Evolutionary conservation across 2,797 vertebrate genomes (phyloP).

Genomic region (Rhinophrynus dorsalis): DNA sequence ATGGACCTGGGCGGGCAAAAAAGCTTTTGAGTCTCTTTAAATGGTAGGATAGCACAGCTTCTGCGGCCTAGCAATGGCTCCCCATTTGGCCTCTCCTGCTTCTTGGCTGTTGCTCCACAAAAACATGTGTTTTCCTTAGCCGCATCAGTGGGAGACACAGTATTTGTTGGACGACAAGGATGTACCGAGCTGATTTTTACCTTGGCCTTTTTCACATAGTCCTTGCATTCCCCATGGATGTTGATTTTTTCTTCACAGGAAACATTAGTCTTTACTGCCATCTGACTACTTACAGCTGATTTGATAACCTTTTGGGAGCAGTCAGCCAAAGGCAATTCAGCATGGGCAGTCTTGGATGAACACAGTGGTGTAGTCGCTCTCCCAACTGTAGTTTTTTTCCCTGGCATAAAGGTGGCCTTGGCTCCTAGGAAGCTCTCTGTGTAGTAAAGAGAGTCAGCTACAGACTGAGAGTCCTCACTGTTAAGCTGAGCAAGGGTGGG

Average conservation of each 20-base stretch:
- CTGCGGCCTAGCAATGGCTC: conserved; percentile 57
- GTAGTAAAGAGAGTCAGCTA: conserved; percentile 89
- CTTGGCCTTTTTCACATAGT: conserved; percentile 95
- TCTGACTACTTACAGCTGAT: conserved; percentile 88
- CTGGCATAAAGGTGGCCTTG: conserved; percentile 72
- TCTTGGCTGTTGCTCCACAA: conserved; percentile 69
- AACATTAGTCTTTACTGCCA: conserved; percentile 82
- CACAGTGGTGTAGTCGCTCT: conserved; percentile 70
- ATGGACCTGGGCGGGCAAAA: conserved; percentile 67
- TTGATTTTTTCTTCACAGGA: conserved; percentile 75
- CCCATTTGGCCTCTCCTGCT: conserved; percentile 65
- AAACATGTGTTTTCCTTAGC: conserved; percentile 74
- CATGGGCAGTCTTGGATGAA: conserved; percentile 70
- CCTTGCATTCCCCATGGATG: conserved; percentile 74
- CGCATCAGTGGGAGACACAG: conserved; percentile 66
- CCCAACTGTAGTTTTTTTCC: conserved; percentile 69
- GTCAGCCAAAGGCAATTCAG: conserved; percentile 75
- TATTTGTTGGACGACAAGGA: conserved; percentile 67
- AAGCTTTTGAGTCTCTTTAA: conserved; percentile 77
- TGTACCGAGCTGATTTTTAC: conserved; percentile 82
- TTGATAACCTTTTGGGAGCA: conserved; percentile 87
- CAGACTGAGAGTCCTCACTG: conserved; percentile 95
- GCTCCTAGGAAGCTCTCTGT: conserved; percentile 76
- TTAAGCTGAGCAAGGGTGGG: conserved; percentile 96
- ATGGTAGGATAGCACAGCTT: conserved; percentile 66